phyloP scores from a whole-genome alignment of 1,140 invertebrate species.

The Ceratina australensis region DNA sequence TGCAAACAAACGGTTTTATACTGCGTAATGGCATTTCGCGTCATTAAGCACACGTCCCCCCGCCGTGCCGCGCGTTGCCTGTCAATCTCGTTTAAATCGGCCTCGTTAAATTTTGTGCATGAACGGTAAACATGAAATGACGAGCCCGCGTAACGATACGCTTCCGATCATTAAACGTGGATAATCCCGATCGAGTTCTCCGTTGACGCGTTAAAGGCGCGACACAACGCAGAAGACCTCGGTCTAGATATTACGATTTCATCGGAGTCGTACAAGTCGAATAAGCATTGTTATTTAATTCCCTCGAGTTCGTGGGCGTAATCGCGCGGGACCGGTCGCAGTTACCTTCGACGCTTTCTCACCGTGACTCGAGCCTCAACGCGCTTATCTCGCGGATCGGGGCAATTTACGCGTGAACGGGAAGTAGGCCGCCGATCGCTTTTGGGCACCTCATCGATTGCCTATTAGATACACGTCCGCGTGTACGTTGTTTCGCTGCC shows the following conservation, averaged over 20 bases:
- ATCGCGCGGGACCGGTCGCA: constrained; percentile 1
- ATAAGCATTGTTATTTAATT: constrained; percentile 41
- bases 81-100: constrained; percentile 35
- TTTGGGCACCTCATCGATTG: too few species aligned
- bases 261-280: not conserved
- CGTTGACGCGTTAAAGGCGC: constrained; percentile 24
- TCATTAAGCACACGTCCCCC: constrained; percentile 51
- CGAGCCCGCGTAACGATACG: constrained; percentile 48
- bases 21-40: constrained; percentile 57
- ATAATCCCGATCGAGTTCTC: constrained; percentile 35
- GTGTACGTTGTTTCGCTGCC: too few species aligned
- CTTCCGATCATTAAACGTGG: constrained; percentile 55
- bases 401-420: constrained; percentile 34
- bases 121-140: constrained; percentile 50
- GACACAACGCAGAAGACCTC: not conserved
- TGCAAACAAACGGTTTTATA: constrained; percentile 48
- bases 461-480: too few species aligned
- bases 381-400: constrained; percentile 30
- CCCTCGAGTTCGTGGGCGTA: not conserved
- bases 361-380: constrained; percentile 26
- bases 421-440: constrained; percentile 9
- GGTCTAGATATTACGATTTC: not conserved
- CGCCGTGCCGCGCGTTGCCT: not conserved
- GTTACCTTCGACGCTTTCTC: constrained; percentile 7
- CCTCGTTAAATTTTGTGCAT: constrained; percentile 37